Base-by-base conservation (phyloP, 2,113 vertebrate species). In the Daubentonia madagascariensis region DNA sequence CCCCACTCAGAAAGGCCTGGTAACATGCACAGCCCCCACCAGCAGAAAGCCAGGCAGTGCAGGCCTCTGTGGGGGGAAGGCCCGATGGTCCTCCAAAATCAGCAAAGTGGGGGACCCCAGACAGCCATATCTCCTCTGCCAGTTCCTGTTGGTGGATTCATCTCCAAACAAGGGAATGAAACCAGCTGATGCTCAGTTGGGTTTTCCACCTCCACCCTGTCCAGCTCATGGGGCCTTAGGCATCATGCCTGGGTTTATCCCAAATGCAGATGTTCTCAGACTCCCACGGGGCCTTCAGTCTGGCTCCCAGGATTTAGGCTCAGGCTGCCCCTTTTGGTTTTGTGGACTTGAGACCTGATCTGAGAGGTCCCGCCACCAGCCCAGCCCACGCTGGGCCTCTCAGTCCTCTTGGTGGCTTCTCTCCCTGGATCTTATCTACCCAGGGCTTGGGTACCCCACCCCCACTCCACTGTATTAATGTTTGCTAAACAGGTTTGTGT, bases 391-490 rank as follows among this genome's bases (percentile, higher is more conserved):
- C 76, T 30, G 22, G 12, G 57, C 76, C 40, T 18, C 84, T 8
- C 50, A 1, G 8, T 18, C 14, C 45, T n/a, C 45, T 50, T 30
- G 9, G 52, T 9, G 14, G 61, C 63, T 63, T 3, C 11, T 30
- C 76, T 75, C 23, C 59, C 45, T 89, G 67, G 28, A 57, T 20
- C 73, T 81, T 43, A 22, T 12, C 48, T 22, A 1, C 45, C 20
- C 30, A 4, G 0, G 17, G 22, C 14, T 91, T 35, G 35, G n/a
- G 70, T 4, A 4, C 40, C 75, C 61, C 30, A 18, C 14, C 23
- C 40, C 16, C 1, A 3, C 37, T 3, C 16, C 6, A 3, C 30
- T 22, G 0, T 2, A 0, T 10, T 61, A 22, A 20, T 32, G 48
- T 88, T 91, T 22, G n/a, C 70, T 3, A 9, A 0, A 12, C 30